Evolutionary conservation across 2,113 vertebrate genomes (phyloP), one percentile per base, ranked within the genome.

Genomic region (Orycteropus afer): DNA sequence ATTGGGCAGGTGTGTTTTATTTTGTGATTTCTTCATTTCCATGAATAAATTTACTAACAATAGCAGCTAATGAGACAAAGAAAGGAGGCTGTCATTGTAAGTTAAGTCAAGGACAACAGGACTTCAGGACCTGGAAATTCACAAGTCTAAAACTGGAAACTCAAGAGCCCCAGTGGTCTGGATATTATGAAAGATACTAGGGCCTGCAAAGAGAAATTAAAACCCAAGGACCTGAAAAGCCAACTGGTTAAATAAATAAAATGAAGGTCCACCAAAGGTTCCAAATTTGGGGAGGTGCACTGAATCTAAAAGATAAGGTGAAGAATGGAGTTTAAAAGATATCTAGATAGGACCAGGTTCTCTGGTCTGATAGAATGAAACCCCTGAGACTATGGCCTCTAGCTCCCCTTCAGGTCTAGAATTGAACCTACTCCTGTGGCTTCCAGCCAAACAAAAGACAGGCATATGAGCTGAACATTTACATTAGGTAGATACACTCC

Each of bases 1-100:
- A 57, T 53, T 71, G 57, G 37, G n/a, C 20, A 82, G 45, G 4
- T 45, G 82, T 95, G 85, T 77, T 97, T 95, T 67, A 11, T 79
- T 93, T 95, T 77, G 14, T 32, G 8, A 91, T 78, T 87, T 67
- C n/a, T 94, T 91, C 78, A 90, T 87, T 95, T 88, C 23, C 47
- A 63, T 67, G 89, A 86, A 77, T 82, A 95, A 71, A 59, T 91
- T 61, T 71, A 47, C 27, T 71, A 71, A 65, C 13, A 27, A 22
- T 61, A 17, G 42, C 55, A 78, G 55, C 57, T 14, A 86, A 73
- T 10, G 73, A 79, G 61, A 55, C 27, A 80, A 90, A 85, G 51
- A 69, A 25, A 55, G 37, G 17, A 15, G 23, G 17, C 3, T 40
- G 2, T 4, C 59, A 2, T 23, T 40, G 9, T 40, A 71, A 32